phyloP scores from a whole-genome alignment of 2,888 invertebrate genomes.

The Aleiodes alternator region DNA sequence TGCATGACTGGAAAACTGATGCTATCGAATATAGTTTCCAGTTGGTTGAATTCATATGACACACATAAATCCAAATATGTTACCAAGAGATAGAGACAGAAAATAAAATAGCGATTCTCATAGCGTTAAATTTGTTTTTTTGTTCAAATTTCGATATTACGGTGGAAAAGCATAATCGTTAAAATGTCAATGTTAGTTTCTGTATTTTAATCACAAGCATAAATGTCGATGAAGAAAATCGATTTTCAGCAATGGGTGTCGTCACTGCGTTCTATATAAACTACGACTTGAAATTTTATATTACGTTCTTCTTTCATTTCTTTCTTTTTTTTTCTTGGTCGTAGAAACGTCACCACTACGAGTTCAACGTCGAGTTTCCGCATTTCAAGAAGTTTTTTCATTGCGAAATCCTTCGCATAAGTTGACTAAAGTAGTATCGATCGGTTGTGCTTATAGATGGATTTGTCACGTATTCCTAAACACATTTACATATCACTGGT shows the following conservation, averaged over 20 bases:
- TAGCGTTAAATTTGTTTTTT: no score
- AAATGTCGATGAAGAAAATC: neutral
- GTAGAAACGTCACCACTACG: neutral
- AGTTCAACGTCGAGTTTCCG: neutral
- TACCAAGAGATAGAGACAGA: neutral
- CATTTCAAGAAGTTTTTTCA: conserved; percentile 3
- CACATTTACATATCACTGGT: no score
- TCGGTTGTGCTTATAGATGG: neutral
- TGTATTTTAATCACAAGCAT: conserved; percentile 1
- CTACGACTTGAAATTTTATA: conserved; percentile 7
- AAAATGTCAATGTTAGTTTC: conserved; percentile 6
- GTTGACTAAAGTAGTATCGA: conserved; percentile 10
- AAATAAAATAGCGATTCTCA: neutral
- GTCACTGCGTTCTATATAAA: neutral
- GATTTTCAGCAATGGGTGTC: neutral
- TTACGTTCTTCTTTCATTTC: neutral
- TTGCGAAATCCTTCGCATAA: neutral
- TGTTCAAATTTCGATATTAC: neutral
- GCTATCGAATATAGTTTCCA: conserved; percentile 13
- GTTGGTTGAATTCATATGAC: conserved; percentile 17
- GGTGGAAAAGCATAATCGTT: neutral
- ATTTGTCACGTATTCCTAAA: neutral
- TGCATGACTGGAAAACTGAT: conserved; percentile 5
- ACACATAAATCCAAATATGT: neutral
- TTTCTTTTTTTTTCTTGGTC: neutral